phyloP scores from a whole-genome alignment of 2,113 vertebrate species.

The Tupaia tana region DNA sequence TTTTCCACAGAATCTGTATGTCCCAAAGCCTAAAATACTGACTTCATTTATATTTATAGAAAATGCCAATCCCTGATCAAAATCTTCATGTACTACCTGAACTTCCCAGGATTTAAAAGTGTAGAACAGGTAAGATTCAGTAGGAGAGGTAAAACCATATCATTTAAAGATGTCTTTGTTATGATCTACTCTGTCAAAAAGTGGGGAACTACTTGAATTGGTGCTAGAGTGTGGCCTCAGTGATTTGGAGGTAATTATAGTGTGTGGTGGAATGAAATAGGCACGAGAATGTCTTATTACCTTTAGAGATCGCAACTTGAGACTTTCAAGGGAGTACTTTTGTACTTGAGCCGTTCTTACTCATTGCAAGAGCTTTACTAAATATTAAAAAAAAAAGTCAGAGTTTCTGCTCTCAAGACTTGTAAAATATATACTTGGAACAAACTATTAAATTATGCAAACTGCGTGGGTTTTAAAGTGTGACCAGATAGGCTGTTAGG shows the following conservation, averaged over 20 bases:
- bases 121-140: background rate
- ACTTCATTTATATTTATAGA: background rate
- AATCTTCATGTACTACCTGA: background rate
- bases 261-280: background rate
- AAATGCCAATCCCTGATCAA: background rate
- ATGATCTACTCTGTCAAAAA: background rate
- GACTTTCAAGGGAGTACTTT: slow-evolving; percentile 48
- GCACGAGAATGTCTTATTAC: slow-evolving; percentile 13
- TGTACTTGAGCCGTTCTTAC: slow-evolving; percentile 8
- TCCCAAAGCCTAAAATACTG: background rate
- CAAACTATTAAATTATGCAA: slow-evolving; percentile 72
- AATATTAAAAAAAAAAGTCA: slow-evolving; percentile 46
- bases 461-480: slow-evolving; percentile 64
- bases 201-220: background rate
- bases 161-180: background rate
- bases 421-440: slow-evolving; percentile 62
- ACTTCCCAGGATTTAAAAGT: background rate
- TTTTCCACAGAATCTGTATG: background rate
- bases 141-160: background rate
- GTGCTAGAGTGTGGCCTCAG: background rate
- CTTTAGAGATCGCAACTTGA: slow-evolving; percentile 1
- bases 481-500: slow-evolving; percentile 74
- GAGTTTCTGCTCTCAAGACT: slow-evolving; percentile 46
- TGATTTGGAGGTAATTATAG: slow-evolving; percentile 17
- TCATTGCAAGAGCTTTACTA: slow-evolving; percentile 50